These are phyloP conservation scores for Branchellion lobata DNA, from an alignment of 2,888 invertebrate genomes.

Conservation along the genomic window DNA sequence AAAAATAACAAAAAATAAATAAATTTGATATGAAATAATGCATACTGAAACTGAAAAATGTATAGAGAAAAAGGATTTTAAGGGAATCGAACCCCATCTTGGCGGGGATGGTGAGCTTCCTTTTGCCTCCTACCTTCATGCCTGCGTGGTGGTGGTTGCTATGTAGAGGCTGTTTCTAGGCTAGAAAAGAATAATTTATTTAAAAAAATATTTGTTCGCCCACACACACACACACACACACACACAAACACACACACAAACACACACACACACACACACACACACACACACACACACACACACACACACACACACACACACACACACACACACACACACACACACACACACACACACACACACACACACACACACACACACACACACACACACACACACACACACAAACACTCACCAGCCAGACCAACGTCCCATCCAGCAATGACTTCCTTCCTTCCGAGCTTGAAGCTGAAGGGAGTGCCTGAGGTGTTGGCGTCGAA, in stretches of 20 bases:
- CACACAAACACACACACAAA: too few relatives aligned
- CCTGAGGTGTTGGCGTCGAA: conserved; percentile 78
- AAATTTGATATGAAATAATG: too few relatives aligned
- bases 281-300: too few relatives aligned
- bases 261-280: too few relatives aligned
- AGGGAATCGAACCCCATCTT: conserved; percentile 75
- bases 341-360: background rate
- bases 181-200: too few relatives aligned
- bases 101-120: conserved; percentile 80
- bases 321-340: background rate
- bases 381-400: background rate
- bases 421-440: conserved; percentile 84
- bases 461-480: conserved; percentile 79
- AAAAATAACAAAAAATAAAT: too few relatives aligned
- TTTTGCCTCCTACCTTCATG: conserved; percentile 90
- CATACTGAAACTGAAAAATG: too few relatives aligned
- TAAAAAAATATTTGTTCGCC: too few relatives aligned
- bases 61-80: background rate
- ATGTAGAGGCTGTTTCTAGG: too few relatives aligned
- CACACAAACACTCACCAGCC: conserved; percentile 62
- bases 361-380: too few relatives aligned
- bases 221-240: too few relatives aligned
- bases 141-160: conserved; percentile 60
- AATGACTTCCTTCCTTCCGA: conserved; percentile 83
- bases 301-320: too few relatives aligned